Base-by-base conservation (phyloP, 2,888 invertebrate species). In the Cenopis cana region DNA sequence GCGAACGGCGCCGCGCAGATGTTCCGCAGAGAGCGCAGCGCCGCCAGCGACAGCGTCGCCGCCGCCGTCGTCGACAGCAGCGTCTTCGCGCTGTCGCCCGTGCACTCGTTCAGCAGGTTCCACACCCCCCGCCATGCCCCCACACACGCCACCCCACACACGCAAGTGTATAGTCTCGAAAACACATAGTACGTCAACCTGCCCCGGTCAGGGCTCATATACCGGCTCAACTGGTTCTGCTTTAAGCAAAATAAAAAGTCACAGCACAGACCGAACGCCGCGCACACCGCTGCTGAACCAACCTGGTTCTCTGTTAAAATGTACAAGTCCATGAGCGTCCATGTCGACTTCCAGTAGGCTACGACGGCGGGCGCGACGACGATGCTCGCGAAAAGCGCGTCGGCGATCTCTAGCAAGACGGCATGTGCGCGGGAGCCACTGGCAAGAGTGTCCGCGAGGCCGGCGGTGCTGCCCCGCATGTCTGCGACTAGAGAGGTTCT, bases 71-170 rank as follows among this genome's bases (percentile, higher is more conserved):
- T 95, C 11, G 95, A 93, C 73, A 95, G 91, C 73, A 96, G 93
- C 75, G 95, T 94, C 72, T 89, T 92, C 66, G 88, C 93, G 82
- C 93, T 94, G 77, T 91, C 92, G 54, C 95, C 95, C 49, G 96
- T 96, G 79, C 96, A 95, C 83, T 95, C 91, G 83, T 97, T 97
- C 79, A 97, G 93, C 61, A 95, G 90, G 78, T 94, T 94, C 98
- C 98, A 98, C 56, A 96, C 95, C 1, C 98, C 98, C 10, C 98
- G 94, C 98, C 98, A 98, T 73, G 97, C 97, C 82, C 97, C 97
- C 55, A 98, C 97, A 86, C 97, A 97, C 74, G 96, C 95, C 78
- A 96, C 94, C 10, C 96, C 97, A 82, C 96, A 97, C 76, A 96
- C 84, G 74, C 94, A 94, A 18, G 98, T 97, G 85, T 97, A 98